Conservation (phyloP, 2,113 vertebrate species). For the Platichthys stellatus region DNA sequence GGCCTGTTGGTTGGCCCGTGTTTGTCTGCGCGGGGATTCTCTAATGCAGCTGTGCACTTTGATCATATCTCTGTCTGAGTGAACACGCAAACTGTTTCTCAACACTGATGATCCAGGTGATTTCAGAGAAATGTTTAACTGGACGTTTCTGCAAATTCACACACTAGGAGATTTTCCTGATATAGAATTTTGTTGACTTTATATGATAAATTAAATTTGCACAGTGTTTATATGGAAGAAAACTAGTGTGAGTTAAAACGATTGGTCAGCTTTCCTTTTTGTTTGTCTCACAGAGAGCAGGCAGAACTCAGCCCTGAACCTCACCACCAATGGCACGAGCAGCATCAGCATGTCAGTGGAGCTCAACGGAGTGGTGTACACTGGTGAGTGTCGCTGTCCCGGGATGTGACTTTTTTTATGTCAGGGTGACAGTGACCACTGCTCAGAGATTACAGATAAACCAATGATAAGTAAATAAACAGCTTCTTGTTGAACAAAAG, state of each 20-base stretch:
- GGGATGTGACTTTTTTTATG: not conserved
- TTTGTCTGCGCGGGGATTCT: slow-evolving; percentile 40
- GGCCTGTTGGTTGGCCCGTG: slow-evolving; percentile 48
- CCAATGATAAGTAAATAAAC: not conserved
- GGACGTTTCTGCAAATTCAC: slow-evolving; percentile 8
- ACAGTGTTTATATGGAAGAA: not conserved
- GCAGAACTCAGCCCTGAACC: slow-evolving; percentile 83
- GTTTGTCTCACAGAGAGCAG: slow-evolving; percentile 80
- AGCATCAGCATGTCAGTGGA: slow-evolving; percentile 98
- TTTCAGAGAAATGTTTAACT: no score
- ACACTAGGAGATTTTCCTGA: not conserved
- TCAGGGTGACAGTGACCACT: not conserved
- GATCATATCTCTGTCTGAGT: slow-evolving; percentile 58
- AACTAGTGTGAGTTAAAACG: not conserved
- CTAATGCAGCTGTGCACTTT: slow-evolving; percentile 38
- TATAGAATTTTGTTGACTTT: not conserved
- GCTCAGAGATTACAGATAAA: not conserved
- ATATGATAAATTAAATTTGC: not conserved
- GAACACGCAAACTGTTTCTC: slow-evolving; percentile 42
- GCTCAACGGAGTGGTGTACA: slow-evolving; percentile 94
- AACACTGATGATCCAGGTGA: slow-evolving; percentile 27
- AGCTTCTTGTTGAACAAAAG: not conserved
- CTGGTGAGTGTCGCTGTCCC: slow-evolving; percentile 80
- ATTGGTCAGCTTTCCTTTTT: not conserved
- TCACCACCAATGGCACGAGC: slow-evolving; percentile 86